These are phyloP conservation scores for Ligdia adustata DNA, from an alignment of 2,888 invertebrate genomes.

Conservation along the genomic window DNA sequence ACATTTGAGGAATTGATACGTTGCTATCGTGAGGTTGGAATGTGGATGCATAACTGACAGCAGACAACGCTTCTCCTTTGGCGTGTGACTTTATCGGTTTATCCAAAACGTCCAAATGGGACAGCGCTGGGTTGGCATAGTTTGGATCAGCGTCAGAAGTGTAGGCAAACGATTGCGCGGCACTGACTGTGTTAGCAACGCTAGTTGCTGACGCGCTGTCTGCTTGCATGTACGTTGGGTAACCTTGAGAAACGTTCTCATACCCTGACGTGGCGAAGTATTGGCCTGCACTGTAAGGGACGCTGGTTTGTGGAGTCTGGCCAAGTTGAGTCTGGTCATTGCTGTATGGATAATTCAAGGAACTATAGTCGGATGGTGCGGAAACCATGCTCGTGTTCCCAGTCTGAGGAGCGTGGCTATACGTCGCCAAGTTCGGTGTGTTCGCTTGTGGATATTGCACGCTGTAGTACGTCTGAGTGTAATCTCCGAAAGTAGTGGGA, in stretches of 20 bases:
- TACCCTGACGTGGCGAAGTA: constrained; percentile 54
- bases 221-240: constrained; percentile 57
- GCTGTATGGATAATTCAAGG: constrained; percentile 59
- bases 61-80: constrained; percentile 66
- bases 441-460: constrained; percentile 64
- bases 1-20: constrained; percentile 24
- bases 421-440: constrained; percentile 60
- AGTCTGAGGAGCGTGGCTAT: constrained; percentile 59
- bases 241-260: constrained; percentile 55
- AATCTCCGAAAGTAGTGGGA: constrained; percentile 49
- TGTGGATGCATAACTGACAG: constrained; percentile 41
- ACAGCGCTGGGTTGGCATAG: constrained; percentile 45
- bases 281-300: constrained; percentile 46
- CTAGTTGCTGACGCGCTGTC: constrained; percentile 52
- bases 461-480: constrained; percentile 68
- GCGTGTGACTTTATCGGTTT: constrained; percentile 76
- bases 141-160: constrained; percentile 35
- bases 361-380: constrained; percentile 55
- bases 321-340: constrained; percentile 42
- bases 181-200: constrained; percentile 43
- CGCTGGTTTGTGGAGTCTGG: constrained; percentile 38
- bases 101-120: constrained; percentile 65
- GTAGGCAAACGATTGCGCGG: constrained; percentile 44
- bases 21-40: constrained; percentile 42
- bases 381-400: constrained; percentile 55